Evolutionary conservation across 2,888 invertebrate species (phyloP), one percentile per base, ranked within the genome.

Genomic region (Pristionchus entomophagus): DNA sequence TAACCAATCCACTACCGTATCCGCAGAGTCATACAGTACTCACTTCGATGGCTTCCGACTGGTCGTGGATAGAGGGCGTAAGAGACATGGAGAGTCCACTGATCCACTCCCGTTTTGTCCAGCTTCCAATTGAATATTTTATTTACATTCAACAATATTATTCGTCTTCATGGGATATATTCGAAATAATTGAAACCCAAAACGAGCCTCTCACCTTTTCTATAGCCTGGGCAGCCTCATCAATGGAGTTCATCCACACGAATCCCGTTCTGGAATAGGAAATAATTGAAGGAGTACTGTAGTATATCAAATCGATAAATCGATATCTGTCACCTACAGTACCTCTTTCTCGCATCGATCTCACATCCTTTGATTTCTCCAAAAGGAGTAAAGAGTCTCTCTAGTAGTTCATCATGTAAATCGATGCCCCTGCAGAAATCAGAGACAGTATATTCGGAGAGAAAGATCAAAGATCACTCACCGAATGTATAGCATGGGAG

Each of bases 101-200:
- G 88, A 38, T 86, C 84, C 22, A 89, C 82, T 81, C 86, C 86
- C 45, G 87, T 87, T 6, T 83, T 86, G 59, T 89, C 86, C 88
- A 89, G 86, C 89, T 89, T 45, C 84, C 85, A 56, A 29, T 81
- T 53, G n/a, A 22, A 2, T 6, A 29, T 29, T 62, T 22, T 26
- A 17, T 2, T 62, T n/a, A 59, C n/a, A 59, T 59, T 8, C 59
- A 6, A n/a, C n/a, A n/a, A n/a, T n/a, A n/a, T n/a, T n/a, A n/a
- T n/a, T n/a, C n/a, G n/a, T n/a, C n/a, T n/a, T n/a, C n/a, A n/a
- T n/a, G n/a, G n/a, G n/a, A n/a, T n/a, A n/a, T n/a, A n/a, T n/a
- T n/a, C n/a, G n/a, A n/a, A n/a, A n/a, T 45, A 6, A 45, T 45
- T 45, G 45, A 45, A 45, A 45, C 59, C 8, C 6, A 59, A 59